Percentiles rank a stretch among this genome's conserved stretches.
Evolutionary conservation across 2,888 invertebrate genomes (phyloP).

Genomic region (Anodontia alba): DNA sequence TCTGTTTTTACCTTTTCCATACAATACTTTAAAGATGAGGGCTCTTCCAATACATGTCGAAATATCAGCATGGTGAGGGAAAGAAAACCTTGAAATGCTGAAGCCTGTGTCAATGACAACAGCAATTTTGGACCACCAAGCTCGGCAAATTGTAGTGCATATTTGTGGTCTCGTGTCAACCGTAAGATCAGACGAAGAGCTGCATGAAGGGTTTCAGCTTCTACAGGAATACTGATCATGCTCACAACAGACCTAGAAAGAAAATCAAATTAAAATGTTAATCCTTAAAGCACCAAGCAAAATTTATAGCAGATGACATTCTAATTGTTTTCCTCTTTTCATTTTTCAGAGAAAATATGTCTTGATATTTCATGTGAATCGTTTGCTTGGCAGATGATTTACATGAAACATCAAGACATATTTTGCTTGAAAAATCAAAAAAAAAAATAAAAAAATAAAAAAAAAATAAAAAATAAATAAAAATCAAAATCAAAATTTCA

Average conservation of each 20-base stretch:
- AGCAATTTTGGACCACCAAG: constrained; percentile 91
- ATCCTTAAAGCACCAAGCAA: too few species aligned
- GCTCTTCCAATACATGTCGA: constrained; percentile 92
- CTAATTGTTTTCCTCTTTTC: too few species aligned
- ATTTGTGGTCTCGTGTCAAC: constrained; percentile 90
- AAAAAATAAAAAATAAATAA: too few species aligned
- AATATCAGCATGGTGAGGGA: constrained; percentile 91
- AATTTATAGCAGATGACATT: too few species aligned
- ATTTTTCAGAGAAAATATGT: too few species aligned
- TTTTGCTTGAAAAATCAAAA: too few species aligned
- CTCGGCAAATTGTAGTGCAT: constrained; percentile 90
- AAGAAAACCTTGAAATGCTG: constrained; percentile 91
- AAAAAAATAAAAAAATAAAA: too few species aligned
- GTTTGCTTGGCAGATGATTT: too few species aligned
- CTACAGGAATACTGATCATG: constrained; percentile 89
- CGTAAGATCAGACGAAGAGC: constrained; percentile 91
- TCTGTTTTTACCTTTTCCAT: constrained; percentile 92
- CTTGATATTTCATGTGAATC: too few species aligned
- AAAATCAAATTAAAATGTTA: neutral
- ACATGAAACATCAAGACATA: too few species aligned
- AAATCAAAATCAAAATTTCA: neutral
- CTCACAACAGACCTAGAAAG: constrained; percentile 88
- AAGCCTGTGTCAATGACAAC: constrained; percentile 90
- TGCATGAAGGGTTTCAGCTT: constrained; percentile 92
- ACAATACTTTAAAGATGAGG: constrained; percentile 89